Conservation (phyloP, 2,888 invertebrate genomes). For the Elegia similella region DNA sequence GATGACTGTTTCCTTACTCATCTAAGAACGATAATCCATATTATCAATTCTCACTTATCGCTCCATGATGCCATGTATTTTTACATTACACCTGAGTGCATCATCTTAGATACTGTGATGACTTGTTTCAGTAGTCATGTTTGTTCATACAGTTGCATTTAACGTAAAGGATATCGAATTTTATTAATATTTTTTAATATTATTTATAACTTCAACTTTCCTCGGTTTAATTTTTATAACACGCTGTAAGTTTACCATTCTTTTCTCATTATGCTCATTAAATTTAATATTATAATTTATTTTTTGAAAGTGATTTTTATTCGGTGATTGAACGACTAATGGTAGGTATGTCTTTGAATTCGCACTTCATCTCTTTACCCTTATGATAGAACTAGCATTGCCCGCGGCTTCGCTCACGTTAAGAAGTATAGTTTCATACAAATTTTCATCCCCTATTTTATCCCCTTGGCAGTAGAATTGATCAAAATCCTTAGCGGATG, state of each 20-base stretch:
- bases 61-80: conserved; percentile 4
- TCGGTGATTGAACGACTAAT: too few relatives aligned
- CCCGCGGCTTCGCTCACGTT: too few relatives aligned
- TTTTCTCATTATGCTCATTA: too few relatives aligned
- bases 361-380: too few relatives aligned
- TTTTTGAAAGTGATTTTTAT: neutral
- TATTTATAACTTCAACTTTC: too few relatives aligned
- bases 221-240: too few relatives aligned
- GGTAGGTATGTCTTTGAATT: too few relatives aligned
- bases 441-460: conserved; percentile 1
- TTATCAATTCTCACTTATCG: conserved; percentile 1
- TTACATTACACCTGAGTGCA: neutral
- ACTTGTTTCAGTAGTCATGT: neutral
- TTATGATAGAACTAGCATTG: too few relatives aligned
- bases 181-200: neutral
- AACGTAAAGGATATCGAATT: neutral
- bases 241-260: too few relatives aligned
- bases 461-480: conserved; percentile 5
- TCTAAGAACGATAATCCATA: neutral
- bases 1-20: neutral
- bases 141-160: neutral
- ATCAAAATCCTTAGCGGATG: conserved; percentile 14
- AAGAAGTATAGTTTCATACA: too few relatives aligned
- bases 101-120: conserved; percentile 1
- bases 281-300: neutral